A percentile compares a stretch with the other conserved stretches of the same genome.
phyloP scores from a whole-genome alignment of 2,888 invertebrate genomes.

The Aplocera efformata region DNA sequence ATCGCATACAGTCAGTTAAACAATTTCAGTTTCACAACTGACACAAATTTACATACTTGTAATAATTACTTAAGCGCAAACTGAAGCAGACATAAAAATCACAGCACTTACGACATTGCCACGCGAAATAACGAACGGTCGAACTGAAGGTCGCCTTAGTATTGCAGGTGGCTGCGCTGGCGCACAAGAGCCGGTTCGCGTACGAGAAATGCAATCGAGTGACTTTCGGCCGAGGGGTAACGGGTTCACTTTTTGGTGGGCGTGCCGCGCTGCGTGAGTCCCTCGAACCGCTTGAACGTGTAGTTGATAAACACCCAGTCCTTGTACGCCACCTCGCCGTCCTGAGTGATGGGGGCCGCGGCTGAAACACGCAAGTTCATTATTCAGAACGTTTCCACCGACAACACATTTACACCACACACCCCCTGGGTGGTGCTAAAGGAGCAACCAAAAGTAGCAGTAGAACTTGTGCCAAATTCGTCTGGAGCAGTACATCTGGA shows the following conservation, averaged over 20 bases:
- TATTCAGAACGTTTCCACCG: too few relatives aligned
- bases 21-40: neutral
- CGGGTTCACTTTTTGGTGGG: slow-evolving; percentile 88
- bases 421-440: too few relatives aligned
- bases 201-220: neutral
- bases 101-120: too few relatives aligned
- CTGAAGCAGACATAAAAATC: too few relatives aligned
- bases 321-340: slow-evolving; percentile 95
- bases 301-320: slow-evolving; percentile 99
- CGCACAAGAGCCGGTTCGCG: neutral
- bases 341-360: slow-evolving; percentile 92
- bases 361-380: slow-evolving; percentile 73
- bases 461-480: too few relatives aligned
- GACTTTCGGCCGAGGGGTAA: neutral
- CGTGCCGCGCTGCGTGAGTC: slow-evolving; percentile 93
- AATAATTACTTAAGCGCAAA: too few relatives aligned
- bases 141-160: neutral
- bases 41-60: neutral
- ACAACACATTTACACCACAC: too few relatives aligned
- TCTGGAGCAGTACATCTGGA: too few relatives aligned
- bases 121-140: too few relatives aligned
- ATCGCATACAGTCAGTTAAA: neutral
- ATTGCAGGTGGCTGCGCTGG: neutral
- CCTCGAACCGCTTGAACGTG: slow-evolving; percentile 99
- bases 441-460: too few relatives aligned